A percentile compares a stretch with the other conserved stretches of the same genome.
Evolutionary conservation across 2,888 invertebrate genomes (phyloP).

Genomic region (Eupithecia pulchellata): DNA sequence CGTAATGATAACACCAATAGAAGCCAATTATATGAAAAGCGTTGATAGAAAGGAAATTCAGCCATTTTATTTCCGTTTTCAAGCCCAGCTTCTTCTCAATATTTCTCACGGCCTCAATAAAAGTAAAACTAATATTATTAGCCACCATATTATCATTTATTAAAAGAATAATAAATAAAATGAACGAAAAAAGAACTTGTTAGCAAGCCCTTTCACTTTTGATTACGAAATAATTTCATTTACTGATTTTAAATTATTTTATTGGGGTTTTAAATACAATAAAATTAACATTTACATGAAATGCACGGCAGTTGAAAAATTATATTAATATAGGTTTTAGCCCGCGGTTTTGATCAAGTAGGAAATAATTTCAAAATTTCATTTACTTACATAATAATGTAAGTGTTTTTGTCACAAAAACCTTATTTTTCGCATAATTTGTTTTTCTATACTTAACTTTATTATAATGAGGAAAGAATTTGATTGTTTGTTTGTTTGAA

Average conservation of each 20-base stretch:
- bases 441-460: no score
- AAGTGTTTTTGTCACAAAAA: no score
- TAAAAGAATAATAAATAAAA: not conserved
- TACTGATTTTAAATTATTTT: slow-evolving; percentile 1
- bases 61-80: slow-evolving; percentile 39
- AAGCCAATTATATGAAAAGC: slow-evolving; percentile 29
- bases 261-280: not conserved
- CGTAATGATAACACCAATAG: slow-evolving; percentile 31
- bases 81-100: slow-evolving; percentile 34
- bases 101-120: not conserved
- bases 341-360: not conserved
- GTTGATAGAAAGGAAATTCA: slow-evolving; percentile 13
- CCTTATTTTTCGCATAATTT: no score
- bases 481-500: no score
- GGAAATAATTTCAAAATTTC: not conserved
- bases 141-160: slow-evolving; percentile 4
- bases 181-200: not conserved
- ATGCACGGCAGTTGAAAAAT: not conserved
- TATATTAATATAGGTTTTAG: not conserved
- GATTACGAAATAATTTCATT: not conserved
- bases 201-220: not conserved
- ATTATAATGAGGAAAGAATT: no score
- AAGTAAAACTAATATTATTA: not conserved
- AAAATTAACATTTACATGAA: not conserved
- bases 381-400: no score